Base-by-base conservation (phyloP, 2,113 vertebrate genomes). In the Nesogale talazaci region DNA sequence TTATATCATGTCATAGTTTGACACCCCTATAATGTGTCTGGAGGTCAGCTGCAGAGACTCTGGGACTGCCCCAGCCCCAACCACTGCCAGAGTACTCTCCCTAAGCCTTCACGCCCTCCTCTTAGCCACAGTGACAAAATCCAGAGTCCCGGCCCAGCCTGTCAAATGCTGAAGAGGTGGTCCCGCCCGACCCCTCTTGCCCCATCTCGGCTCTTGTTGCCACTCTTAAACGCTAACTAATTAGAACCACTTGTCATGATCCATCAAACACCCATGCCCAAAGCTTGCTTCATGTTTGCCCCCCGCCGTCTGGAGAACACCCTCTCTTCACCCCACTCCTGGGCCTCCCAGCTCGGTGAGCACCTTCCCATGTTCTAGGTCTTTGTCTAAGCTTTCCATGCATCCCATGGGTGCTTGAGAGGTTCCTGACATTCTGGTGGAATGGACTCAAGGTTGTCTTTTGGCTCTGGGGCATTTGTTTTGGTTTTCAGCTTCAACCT, bases 1-100 rank as follows among this genome's bases (percentile, higher is more conserved):
- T 36, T 82, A 76, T 74, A 67, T 29, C 17, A 31, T 40, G n/a
- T 80, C 92, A 82, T 93, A 36, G 17, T 87, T 81, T 95, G 27
- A 38, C 6, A 63, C 65, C 74, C 74, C 69, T 57, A 2, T 61
- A 36, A 40, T 81, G 85, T 87, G 36, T 83, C 59, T 75, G 46
- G 14, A 27, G 77, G 80, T 70, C 25, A 29, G 61, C 3, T 31
- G 42, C 17, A 25, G 38, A 15, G 40, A 56, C 72, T 80, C 69
- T 20, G 69, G 29, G 56, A 25, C 77, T 40, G 17, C 20, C 10
- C 46, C 20, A 70, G 23, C 38, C 31, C 38, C 56, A 12, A 11
- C 75, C 6, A 46, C 94, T n/a, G 61, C 31, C 23, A 9, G 84
- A 67, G 10, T 46, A 46, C 42, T 46, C 42, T 46, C 42, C 42